phyloP scores from a whole-genome alignment of 2,888 invertebrate genomes.

The Brachycybe producta region DNA sequence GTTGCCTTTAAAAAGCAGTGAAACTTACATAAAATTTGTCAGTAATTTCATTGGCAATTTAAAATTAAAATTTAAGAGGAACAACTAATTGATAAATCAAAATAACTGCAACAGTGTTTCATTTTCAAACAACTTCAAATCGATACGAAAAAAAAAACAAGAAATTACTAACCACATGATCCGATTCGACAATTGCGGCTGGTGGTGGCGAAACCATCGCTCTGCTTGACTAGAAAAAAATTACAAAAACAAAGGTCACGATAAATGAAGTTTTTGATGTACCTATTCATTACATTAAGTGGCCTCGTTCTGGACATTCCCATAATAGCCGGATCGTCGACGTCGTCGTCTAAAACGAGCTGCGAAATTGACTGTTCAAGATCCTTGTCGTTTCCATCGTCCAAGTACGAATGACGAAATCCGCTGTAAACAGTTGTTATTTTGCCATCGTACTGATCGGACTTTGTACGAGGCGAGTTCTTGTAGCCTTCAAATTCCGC shows the following conservation, averaged over 20 bases:
- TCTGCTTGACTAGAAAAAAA: not conserved
- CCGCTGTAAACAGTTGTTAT: not conserved
- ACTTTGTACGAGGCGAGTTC: not conserved
- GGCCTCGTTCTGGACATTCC: slow-evolving; percentile 11
- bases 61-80: too few relatives aligned
- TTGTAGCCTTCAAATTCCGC: slow-evolving; percentile 44
- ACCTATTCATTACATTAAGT: not conserved
- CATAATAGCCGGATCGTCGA: slow-evolving; percentile 26
- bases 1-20: too few relatives aligned
- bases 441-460: not conserved
- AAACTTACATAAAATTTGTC: too few relatives aligned
- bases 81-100: too few relatives aligned
- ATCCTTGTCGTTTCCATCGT: slow-evolving; percentile 19
- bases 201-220: slow-evolving; percentile 23
- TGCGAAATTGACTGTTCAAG: slow-evolving; percentile 31
- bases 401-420: not conserved
- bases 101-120: too few relatives aligned
- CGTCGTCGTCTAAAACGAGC: slow-evolving; percentile 30
- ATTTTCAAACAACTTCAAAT: too few relatives aligned
- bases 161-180: slow-evolving; percentile 23
- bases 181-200: slow-evolving; percentile 24
- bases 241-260: not conserved
- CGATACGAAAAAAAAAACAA: not conserved
- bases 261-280: not conserved
- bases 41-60: too few relatives aligned